A percentile compares a stretch with the other conserved stretches of the same genome.
phyloP scores from a whole-genome alignment of 2,888 invertebrate species.

The Polymixis lichenea region DNA sequence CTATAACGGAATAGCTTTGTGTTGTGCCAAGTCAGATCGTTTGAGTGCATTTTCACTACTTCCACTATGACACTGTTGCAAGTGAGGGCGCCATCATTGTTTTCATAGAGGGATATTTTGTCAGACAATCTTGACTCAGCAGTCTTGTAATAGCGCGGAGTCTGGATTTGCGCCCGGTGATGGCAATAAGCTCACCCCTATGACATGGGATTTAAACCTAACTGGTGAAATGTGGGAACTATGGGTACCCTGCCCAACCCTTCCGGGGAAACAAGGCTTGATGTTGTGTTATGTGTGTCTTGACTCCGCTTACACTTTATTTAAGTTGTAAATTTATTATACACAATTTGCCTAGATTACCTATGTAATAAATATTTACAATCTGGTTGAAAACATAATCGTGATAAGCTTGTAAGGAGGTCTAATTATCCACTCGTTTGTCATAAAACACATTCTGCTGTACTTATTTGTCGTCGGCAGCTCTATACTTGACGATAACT shows the following conservation, averaged over 20 bases:
- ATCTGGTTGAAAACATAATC: constrained; percentile 42
- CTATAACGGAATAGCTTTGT: neutral
- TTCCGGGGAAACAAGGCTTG: too few species aligned
- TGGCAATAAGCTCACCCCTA: too few species aligned
- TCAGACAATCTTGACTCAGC: too few species aligned
- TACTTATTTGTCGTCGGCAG: constrained; percentile 47
- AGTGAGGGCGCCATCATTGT: neutral
- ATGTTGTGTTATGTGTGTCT: too few species aligned
- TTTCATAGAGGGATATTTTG: neutral
- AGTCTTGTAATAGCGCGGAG: too few species aligned
- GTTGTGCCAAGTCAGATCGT: neutral
- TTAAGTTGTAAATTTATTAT: constrained; percentile 9
- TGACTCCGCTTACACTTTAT: too few species aligned
- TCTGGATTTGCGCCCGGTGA: neutral
- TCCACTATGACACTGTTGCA: neutral
- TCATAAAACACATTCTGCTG: constrained; percentile 33
- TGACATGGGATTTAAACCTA: neutral
- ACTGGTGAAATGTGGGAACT: too few species aligned
- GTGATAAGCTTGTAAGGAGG: constrained; percentile 47
- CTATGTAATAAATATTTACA: constrained; percentile 49
- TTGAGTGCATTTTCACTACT: neutral
- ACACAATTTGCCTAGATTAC: constrained; percentile 37
- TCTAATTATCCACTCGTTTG: constrained; percentile 44
- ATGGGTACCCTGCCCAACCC: too few species aligned
- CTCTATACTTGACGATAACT: constrained; percentile 30